A percentile compares a stretch with the other conserved stretches of the same genome.
These are phyloP conservation scores for Trichechus manatus DNA, from an alignment of 2,113 vertebrate genomes.

Conservation along the genomic window DNA sequence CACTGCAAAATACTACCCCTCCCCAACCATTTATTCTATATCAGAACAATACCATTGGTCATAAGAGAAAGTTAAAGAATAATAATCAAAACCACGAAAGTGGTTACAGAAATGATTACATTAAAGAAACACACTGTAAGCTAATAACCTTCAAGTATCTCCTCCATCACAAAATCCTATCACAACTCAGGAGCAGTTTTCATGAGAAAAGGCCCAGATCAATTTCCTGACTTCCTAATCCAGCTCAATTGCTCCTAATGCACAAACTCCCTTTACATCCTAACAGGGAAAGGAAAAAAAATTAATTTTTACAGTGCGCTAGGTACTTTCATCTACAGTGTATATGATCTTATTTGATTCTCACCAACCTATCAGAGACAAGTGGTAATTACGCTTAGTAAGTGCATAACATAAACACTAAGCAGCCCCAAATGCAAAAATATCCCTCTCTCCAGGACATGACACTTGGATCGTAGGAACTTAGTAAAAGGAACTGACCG, in stretches of 20 bases:
- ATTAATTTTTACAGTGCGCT: not conserved
- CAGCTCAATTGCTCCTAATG: not conserved
- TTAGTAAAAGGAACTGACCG: slow-evolving; percentile 1
- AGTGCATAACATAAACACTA: not conserved
- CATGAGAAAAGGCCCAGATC: not conserved
- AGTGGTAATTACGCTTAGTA: slow-evolving; percentile 34
- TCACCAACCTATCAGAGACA: slow-evolving; percentile 34
- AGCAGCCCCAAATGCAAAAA: slow-evolving; percentile 23
- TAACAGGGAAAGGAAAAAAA: not conserved
- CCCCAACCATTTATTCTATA: not conserved
- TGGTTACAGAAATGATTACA: slow-evolving; percentile 10
- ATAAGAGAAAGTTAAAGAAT: not conserved
- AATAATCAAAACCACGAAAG: not conserved
- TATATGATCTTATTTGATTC: slow-evolving; percentile 52
- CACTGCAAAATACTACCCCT: not conserved
- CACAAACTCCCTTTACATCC: not conserved
- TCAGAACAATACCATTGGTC: slow-evolving; percentile 8
- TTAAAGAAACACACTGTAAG: slow-evolving; percentile 14
- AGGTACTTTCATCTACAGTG: not conserved
- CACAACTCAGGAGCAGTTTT: not conserved
- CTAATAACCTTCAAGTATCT: slow-evolving; percentile 37
- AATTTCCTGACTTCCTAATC: slow-evolving; percentile 58
- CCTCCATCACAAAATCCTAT: slow-evolving; percentile 4
- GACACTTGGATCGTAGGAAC: slow-evolving; percentile 9
- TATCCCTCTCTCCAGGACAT: not conserved